Evolutionary conservation across 2,888 invertebrate genomes (phyloP).

Genomic region (Chrysina gloriosa): DNA sequence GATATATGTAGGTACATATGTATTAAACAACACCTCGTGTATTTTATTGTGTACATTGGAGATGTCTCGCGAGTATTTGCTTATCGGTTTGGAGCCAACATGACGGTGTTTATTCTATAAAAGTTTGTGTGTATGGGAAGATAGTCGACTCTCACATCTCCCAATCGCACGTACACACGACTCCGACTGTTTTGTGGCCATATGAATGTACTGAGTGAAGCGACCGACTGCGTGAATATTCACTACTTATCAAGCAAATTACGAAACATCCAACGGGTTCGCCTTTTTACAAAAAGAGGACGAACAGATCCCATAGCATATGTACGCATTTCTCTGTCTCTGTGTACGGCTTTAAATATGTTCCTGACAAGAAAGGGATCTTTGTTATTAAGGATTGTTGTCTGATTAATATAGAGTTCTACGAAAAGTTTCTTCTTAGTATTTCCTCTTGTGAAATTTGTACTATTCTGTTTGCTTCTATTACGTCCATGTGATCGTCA

Average conservation of each 20-base stretch:
- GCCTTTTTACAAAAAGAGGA: constrained; percentile 28
- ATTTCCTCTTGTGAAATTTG: too few relatives aligned
- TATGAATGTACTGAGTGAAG: not conserved
- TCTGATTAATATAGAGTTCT: too few relatives aligned
- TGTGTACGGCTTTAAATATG: too few relatives aligned
- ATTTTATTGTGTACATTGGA: constrained; percentile 34
- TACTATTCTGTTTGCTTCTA: too few relatives aligned
- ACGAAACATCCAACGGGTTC: constrained; percentile 21
- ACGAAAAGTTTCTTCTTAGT: too few relatives aligned
- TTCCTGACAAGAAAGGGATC: too few relatives aligned
- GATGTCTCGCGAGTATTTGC: constrained; percentile 36
- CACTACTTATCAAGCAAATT: constrained; percentile 20
- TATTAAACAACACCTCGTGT: constrained; percentile 18
- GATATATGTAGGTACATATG: too few relatives aligned
- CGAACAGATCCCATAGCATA: not conserved
- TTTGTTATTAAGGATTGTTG: too few relatives aligned
- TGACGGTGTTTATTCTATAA: constrained; percentile 42
- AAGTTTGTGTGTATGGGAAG: constrained; percentile 34
- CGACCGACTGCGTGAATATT: constrained; percentile 17
- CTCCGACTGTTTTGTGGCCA: not conserved
- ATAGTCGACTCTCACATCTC: constrained; percentile 20
- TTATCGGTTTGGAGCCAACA: constrained; percentile 42
- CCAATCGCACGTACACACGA: not conserved
- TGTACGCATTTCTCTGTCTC: not conserved
- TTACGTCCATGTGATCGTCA: too few relatives aligned